Conservation (phyloP, 2,113 vertebrate genomes). For the Ardeotis arabs region DNA sequence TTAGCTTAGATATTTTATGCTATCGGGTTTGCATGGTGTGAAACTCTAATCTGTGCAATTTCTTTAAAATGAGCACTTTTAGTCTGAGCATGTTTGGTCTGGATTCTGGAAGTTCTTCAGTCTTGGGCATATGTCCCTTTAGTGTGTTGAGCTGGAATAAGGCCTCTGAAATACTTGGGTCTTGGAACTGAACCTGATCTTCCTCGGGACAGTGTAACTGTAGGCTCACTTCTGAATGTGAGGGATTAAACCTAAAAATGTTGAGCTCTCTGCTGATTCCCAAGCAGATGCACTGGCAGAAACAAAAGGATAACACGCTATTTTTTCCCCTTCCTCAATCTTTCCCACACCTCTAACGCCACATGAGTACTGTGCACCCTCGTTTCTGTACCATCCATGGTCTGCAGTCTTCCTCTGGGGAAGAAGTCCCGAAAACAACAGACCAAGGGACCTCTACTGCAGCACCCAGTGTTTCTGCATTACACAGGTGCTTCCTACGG, state of each 20-base stretch:
- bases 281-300: not conserved
- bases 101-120: not conserved
- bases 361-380: not conserved
- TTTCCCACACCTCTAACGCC: not conserved
- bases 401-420: not conserved
- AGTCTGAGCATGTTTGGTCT: not conserved
- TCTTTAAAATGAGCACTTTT: not conserved
- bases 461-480: not conserved
- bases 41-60: not conserved
- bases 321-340: not conserved
- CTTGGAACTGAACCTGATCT: not conserved
- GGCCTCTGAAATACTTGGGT: fast-evolving
- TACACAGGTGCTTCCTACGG: not conserved
- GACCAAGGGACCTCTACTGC: not conserved
- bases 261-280: not conserved
- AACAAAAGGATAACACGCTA: not conserved
- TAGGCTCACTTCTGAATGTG: not conserved
- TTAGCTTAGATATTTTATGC: not conserved
- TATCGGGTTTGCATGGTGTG: not conserved
- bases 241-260: not conserved
- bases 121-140: not conserved
- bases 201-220: too few species aligned
- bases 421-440: not conserved
- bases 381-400: not conserved
- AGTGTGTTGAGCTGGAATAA: not conserved